Evolutionary conservation across 2,888 invertebrate genomes (phyloP), one percentile per base, ranked within the genome.

Genomic region (Notodonta dromedarius): DNA sequence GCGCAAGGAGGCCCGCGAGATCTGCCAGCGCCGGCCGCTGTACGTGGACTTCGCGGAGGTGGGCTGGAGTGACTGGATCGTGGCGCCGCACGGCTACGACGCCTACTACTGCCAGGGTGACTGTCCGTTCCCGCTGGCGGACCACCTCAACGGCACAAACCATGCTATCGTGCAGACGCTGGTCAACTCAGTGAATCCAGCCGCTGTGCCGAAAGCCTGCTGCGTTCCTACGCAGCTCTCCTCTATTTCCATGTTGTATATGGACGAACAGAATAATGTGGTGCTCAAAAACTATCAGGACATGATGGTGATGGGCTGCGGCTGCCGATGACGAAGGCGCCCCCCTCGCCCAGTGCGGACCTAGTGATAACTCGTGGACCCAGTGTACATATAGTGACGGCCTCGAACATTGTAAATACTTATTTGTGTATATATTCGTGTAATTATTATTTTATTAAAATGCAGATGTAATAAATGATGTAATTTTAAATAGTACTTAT

Each of bases 1-100:
- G 65, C 95, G 96, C 83, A 96, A 95, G 87, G 96, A 96, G 83
- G 95, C 95, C 61, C 95, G 96, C 13, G 96, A 97, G 79, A 95
- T 96, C 73, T 99, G 99, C 90, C 96, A 97, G 75, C 95, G 98
- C 76, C 96, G 97, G 79, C 95, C 96, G 58, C 95, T 99, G 82
- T 98, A 97, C 91, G 99, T 99, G 57, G 98, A 99, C 90, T 99
- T 99, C 89, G 95, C 95, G 56, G 98, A 98, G 84, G 98, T 99
- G 44, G 99, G 99, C 59, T 99, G 99, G 99, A 97, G 97, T 87
- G 98, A 99, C 91, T 99, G 99, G 99, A 99, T 99, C 83, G 98
- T 99, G 56, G 99, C 99, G 56, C 99, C 99, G 40, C 96, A 97
- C 42, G 98, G 98, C 65, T 99, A 99, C 94, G 97, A 99, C 85